Evolutionary conservation across 2,113 vertebrate genomes (phyloP), one percentile per base, ranked within the genome.

Genomic region (Oryzias melastigma): DNA sequence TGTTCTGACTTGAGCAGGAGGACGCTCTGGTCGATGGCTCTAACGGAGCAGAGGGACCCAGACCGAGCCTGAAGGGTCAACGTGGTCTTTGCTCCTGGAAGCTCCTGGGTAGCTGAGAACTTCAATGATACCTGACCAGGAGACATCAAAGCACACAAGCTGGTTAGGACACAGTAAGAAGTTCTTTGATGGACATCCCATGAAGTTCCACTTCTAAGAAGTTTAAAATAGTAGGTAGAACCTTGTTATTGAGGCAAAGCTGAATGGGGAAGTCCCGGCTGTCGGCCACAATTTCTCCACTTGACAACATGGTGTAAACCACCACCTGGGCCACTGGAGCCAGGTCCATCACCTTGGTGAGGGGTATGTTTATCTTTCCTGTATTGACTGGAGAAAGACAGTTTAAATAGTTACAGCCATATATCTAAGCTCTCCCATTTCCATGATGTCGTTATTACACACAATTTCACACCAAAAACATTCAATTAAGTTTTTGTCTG

Each of bases 241-340:
- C 96, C 93, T 94, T 93, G 87, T 96, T 95, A 14, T 49, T 74
- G 58, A 97, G 90, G 71, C 95, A 97, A 0, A 89, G 85, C 64
- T 93, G 83, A 69, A 93, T 42, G 0, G 79, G 42, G 53, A 93
- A 93, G 80, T 89, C 82, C 51, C 45, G 45, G 77, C 93, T 93
- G 85, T 97, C 95, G 0, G 93, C 95, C 2, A 97, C 82, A 8
- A 87, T 51, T 64, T 95, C 94, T 4, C 89, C 89, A 5, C 47
- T 80, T n/a, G 92, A 87, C 62, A 91, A 82, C 29, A 94, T 50
- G 0, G 92, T 72, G 53, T 93, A 96, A 29, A 98, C 68, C 12
- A 95, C 84, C 57, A 96, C 15, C 60, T 95, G 93, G 13, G 93
- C 91, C 1, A 90, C 1, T 0, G 95, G 96, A 5, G 94, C 86